Percentiles rank a stretch among this genome's conserved stretches.
Evolutionary conservation across 2,113 vertebrate species (phyloP).

Genomic region (Xerus inauris): DNA sequence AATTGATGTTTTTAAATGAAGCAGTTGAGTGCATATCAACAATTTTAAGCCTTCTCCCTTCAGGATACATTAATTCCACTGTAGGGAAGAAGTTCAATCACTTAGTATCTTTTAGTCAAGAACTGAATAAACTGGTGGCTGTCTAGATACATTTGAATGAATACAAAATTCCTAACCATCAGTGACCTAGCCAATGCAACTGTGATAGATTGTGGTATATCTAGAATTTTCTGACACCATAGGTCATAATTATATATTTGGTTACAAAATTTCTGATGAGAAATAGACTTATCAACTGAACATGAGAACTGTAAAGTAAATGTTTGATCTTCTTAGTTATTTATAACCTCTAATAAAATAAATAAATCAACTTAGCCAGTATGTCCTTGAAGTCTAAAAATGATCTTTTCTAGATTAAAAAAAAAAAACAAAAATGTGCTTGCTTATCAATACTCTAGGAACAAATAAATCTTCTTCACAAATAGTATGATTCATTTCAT

Average conservation of each 20-base stretch:
- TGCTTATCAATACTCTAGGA: constrained; percentile 21
- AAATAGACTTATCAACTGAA: constrained; percentile 3
- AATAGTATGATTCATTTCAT: constrained; percentile 12
- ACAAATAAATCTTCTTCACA: constrained; percentile 39
- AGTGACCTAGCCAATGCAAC: background rate
- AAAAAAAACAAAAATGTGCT: background rate
- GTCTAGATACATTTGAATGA: constrained; percentile 3
- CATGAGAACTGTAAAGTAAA: constrained; percentile 34
- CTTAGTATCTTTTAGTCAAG: background rate
- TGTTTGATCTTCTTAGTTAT: constrained; percentile 38
- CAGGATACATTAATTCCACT: constrained; percentile 7
- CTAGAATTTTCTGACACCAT: constrained; percentile 1
- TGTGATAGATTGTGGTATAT: background rate
- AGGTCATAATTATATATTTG: background rate
- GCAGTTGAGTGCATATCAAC: background rate
- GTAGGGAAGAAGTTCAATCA: background rate
- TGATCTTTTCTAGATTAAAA: constrained; percentile 12
- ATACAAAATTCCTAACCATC: background rate
- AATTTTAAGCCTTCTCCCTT: background rate
- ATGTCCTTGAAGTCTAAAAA: background rate
- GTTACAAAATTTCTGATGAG: background rate
- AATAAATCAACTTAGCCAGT: constrained; percentile 12
- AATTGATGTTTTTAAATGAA: constrained; percentile 36
- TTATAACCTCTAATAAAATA: constrained; percentile 48
- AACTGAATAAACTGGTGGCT: background rate